These are phyloP conservation scores for Lepidurus packardi DNA, from an alignment of 1,140 invertebrate species.

Conservation along the genomic window DNA sequence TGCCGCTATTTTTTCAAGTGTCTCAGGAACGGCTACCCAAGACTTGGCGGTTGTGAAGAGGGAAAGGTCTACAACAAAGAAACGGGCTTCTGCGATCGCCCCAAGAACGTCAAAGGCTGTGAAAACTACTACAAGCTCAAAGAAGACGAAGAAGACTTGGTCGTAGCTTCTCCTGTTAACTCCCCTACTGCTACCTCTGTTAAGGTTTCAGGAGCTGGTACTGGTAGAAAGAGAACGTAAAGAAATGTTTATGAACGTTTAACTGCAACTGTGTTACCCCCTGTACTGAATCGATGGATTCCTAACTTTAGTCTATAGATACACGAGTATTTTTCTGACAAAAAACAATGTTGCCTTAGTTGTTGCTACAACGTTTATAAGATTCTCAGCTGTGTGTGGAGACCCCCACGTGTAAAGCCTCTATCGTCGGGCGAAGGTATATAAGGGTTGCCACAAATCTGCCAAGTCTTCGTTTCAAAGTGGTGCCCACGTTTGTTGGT, in stretches of 20 bases:
- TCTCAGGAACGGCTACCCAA: slow-evolving; percentile 41
- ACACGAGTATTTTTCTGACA: too few relatives aligned
- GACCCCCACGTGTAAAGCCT: background rate
- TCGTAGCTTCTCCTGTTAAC: background rate
- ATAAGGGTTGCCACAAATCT: background rate
- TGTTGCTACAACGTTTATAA: background rate
- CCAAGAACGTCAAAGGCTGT: slow-evolving; percentile 42
- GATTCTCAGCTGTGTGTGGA: background rate
- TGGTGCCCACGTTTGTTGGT: background rate
- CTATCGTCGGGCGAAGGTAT: background rate
- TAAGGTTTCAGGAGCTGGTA: too few relatives aligned
- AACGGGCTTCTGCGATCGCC: slow-evolving; percentile 45
- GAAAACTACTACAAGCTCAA: slow-evolving; percentile 33
- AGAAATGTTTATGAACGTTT: too few relatives aligned
- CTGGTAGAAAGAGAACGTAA: too few relatives aligned
- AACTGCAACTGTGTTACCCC: too few relatives aligned
- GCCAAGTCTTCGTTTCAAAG: background rate
- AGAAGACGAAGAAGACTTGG: background rate
- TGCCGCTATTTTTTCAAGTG: slow-evolving; percentile 45
- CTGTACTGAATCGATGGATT: too few relatives aligned
- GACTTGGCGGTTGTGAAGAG: slow-evolving; percentile 44
- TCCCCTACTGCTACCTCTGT: background rate
- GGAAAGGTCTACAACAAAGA: slow-evolving; percentile 47
- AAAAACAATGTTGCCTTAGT: too few relatives aligned
- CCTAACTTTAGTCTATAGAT: too few relatives aligned